Evolutionary conservation across 2,797 vertebrate species (phyloP).

Genomic region (Lemur catta): DNA sequence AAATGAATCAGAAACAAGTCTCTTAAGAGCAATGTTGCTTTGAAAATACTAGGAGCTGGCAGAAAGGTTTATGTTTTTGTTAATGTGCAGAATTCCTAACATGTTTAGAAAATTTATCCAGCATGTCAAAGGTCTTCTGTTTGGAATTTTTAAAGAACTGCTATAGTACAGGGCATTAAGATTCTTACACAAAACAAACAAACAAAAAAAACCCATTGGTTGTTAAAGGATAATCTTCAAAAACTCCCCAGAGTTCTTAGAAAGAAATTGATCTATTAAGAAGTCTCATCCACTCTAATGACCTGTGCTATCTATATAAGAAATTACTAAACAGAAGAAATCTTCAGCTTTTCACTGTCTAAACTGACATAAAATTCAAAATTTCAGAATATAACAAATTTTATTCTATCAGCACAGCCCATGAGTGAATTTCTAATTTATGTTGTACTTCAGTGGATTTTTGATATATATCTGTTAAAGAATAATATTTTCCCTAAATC

Average conservation of each 20-base stretch:
- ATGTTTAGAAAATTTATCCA: slow-evolving; percentile 4
- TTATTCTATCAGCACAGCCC: neutral
- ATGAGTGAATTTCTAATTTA: neutral
- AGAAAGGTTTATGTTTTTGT: slow-evolving; percentile 17
- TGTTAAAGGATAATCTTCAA: neutral
- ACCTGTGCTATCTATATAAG: neutral
- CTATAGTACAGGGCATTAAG: neutral
- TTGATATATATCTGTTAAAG: neutral
- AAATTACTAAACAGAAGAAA: neutral
- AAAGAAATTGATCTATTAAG: neutral
- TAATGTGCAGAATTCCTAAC: neutral
- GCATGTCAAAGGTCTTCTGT: neutral
- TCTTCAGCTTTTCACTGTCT: neutral
- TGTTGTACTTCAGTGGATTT: neutral
- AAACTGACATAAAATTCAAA: slow-evolving; percentile 34
- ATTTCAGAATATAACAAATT: neutral
- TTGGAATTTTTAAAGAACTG: slow-evolving; percentile 1
- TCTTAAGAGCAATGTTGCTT: neutral
- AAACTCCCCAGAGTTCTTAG: neutral
- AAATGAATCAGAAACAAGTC: neutral
- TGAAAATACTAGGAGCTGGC: neutral
- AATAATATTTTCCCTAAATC: slow-evolving; percentile 10
- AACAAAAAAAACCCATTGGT: neutral
- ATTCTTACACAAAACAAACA: neutral
- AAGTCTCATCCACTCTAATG: neutral